phyloP scores from a whole-genome alignment of 2,888 invertebrate genomes.

The Ophion slaviceki region DNA sequence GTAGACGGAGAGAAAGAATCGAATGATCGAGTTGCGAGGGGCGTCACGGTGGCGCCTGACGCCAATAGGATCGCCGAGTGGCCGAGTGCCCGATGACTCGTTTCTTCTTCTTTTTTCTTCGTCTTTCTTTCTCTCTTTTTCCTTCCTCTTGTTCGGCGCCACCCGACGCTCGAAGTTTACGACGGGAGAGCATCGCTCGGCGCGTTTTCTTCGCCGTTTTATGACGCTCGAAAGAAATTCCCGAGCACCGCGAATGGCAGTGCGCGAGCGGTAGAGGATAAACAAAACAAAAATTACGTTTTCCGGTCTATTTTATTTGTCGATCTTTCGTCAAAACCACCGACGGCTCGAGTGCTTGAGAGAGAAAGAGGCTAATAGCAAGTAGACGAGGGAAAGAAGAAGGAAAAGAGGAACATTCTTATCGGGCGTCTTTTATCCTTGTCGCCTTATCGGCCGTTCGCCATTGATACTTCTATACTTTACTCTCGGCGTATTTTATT shows the following conservation, averaged over 20 bases:
- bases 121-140: conserved; percentile 1
- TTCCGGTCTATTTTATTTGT: not conserved
- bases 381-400: not conserved
- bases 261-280: conserved; percentile 19
- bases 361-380: conserved; percentile 7
- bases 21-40: conserved; percentile 41
- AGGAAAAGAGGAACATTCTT: conserved; percentile 26
- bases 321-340: not conserved
- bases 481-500: not conserved
- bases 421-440: conserved; percentile 42
- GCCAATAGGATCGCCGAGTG: conserved; percentile 62
- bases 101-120: conserved; percentile 21
- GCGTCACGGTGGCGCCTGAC: conserved; percentile 66
- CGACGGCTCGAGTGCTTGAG: conserved; percentile 21
- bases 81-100: conserved; percentile 50
- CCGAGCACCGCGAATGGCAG: conserved; percentile 35
- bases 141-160: conserved; percentile 56
- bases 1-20: conserved; percentile 18
- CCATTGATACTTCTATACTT: conserved; percentile 28
- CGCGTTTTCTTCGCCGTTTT: conserved; percentile 20
- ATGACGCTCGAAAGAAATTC: conserved; percentile 42
- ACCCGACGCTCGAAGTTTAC: conserved; percentile 52
- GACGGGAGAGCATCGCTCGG: conserved; percentile 20
- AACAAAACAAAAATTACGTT: not conserved
- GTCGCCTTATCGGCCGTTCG: conserved; percentile 51